Conservation (phyloP, 2,113 vertebrate genomes). For the Nansenia antarctica region DNA sequence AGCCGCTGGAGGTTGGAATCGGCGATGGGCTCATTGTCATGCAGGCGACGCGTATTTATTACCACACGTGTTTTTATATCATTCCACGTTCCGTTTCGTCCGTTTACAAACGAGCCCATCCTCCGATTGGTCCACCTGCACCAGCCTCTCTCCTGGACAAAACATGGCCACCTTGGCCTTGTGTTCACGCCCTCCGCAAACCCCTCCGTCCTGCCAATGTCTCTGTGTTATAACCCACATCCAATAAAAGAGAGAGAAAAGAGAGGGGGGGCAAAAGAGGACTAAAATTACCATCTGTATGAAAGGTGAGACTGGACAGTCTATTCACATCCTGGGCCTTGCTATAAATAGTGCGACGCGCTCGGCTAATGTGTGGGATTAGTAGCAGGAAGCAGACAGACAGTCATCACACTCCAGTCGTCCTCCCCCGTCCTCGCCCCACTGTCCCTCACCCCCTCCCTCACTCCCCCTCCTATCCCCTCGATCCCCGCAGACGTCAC, state of each 20-base stretch:
- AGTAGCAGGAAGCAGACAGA: constrained; percentile 75
- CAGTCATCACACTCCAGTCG: constrained; percentile 62
- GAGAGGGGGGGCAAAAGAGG: constrained; percentile 38
- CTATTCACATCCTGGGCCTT: constrained; percentile 75
- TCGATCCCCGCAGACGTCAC: constrained; percentile 71
- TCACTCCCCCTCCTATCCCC: constrained; percentile 45
- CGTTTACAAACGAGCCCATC: no score
- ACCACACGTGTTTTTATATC: no score
- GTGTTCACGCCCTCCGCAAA: no score
- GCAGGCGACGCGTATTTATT: no score
- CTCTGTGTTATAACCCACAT: constrained; percentile 17
- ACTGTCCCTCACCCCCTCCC: constrained; percentile 28
- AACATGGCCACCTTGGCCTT: no score
- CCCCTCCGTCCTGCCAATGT: neutral
- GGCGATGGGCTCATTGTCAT: no score
- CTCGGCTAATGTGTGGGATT: constrained; percentile 75
- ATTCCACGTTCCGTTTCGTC: no score
- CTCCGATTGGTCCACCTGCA: no score
- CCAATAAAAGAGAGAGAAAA: constrained; percentile 7
- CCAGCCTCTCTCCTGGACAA: neutral
- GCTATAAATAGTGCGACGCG: constrained; percentile 73
- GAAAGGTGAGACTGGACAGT: constrained; percentile 76
- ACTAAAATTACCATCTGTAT: constrained; percentile 74
- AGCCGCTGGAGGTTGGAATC: no score
- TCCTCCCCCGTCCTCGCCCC: neutral